phyloP scores from a whole-genome alignment of 1,140 invertebrate genomes.

The Drosophila leontia region DNA sequence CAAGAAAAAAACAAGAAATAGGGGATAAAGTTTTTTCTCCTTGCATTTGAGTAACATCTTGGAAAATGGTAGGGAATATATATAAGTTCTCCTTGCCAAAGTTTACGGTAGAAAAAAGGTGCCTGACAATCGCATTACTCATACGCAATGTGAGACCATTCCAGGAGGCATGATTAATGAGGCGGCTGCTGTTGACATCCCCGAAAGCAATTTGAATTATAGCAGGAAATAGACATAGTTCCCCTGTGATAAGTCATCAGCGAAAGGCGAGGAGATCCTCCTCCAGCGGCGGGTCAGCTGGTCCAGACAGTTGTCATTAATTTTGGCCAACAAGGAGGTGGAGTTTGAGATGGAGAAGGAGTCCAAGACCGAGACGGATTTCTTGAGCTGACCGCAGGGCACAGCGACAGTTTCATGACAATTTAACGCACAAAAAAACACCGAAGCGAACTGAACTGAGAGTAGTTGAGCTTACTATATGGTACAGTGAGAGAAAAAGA shows the following conservation, averaged over 20 bases:
- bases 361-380: slow-evolving; percentile 13
- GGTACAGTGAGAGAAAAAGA: slow-evolving; percentile 5
- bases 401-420: slow-evolving; percentile 72
- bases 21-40: slow-evolving; percentile 56
- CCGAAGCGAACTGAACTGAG: slow-evolving; percentile 20
- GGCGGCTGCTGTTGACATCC: slow-evolving; percentile 59
- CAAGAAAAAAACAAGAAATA: not conserved
- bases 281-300: slow-evolving; percentile 67
- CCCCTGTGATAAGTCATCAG: slow-evolving; percentile 79
- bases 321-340: slow-evolving; percentile 52
- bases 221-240: slow-evolving; percentile 61
- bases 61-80: slow-evolving; percentile 19
- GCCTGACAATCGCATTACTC: slow-evolving; percentile 67
- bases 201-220: slow-evolving; percentile 64
- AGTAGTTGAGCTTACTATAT: slow-evolving; percentile 35
- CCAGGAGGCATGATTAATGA: slow-evolving; percentile 55
- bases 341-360: not conserved
- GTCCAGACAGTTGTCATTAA: slow-evolving; percentile 80
- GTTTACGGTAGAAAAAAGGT: slow-evolving; percentile 26
- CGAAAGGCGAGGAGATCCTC: slow-evolving; percentile 11
- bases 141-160: slow-evolving; percentile 62
- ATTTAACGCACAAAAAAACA: slow-evolving; percentile 70
- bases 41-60: slow-evolving; percentile 62
- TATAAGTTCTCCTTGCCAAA: slow-evolving; percentile 26
- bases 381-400: slow-evolving; percentile 57